Evolutionary conservation across 2,797 vertebrate genomes (phyloP).

Genomic region (Podarcis siculus): DNA sequence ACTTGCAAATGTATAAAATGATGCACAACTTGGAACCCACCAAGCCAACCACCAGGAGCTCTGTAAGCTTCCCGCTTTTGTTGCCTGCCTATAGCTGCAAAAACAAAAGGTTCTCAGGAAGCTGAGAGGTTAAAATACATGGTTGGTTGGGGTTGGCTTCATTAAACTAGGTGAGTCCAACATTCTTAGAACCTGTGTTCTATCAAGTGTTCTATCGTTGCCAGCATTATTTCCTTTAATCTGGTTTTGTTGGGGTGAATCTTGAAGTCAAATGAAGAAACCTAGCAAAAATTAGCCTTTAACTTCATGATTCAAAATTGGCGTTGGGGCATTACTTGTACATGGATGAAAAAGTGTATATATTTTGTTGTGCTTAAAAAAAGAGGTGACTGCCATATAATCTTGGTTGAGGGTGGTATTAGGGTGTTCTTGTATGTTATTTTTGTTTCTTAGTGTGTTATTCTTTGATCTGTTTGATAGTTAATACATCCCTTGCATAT

Average conservation of each 20-base stretch:
- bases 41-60: neutral
- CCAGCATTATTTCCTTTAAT: neutral
- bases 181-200: neutral
- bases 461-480: neutral
- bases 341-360: neutral
- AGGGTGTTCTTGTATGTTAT: neutral
- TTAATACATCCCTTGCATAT: neutral
- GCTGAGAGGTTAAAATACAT: neutral
- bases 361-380: constrained; percentile 2
- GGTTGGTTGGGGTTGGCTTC: neutral
- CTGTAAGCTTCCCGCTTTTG: neutral
- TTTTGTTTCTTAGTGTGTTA: neutral
- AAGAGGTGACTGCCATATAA: neutral
- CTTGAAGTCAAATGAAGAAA: neutral
- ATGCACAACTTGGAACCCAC: neutral
- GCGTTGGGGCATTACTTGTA: neutral
- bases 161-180: neutral
- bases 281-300: neutral
- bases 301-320: neutral
- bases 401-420: neutral
- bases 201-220: neutral
- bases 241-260: neutral
- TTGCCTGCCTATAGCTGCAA: neutral
- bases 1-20: neutral
- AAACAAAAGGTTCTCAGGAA: neutral